Evolutionary conservation across 1,140 invertebrate species (phyloP).

Genomic region (Elysia chlorotica): DNA sequence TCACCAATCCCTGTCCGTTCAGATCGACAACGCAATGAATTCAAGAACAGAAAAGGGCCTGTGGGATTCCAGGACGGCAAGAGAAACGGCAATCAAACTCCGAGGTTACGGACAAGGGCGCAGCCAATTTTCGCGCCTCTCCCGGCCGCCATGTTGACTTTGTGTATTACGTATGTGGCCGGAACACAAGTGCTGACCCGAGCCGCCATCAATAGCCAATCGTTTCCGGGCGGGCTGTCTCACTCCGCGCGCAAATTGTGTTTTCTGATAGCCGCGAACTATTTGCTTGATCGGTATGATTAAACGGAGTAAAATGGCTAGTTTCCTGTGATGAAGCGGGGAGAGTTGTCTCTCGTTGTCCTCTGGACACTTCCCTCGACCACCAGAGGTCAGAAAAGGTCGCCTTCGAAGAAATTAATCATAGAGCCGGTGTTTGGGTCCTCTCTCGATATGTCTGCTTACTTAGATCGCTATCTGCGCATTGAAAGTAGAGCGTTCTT

Average conservation of each 20-base stretch:
- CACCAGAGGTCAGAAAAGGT: background rate
- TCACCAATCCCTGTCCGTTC: slow-evolving; percentile 13
- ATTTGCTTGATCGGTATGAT: slow-evolving; percentile 11
- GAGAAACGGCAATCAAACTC: background rate
- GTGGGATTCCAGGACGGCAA: background rate
- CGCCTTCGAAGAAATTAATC: slow-evolving; percentile 6
- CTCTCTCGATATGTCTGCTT: too few species aligned
- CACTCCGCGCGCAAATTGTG: slow-evolving; percentile 1
- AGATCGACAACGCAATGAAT: too few species aligned
- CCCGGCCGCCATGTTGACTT: slow-evolving; percentile 11
- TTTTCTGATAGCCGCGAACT: slow-evolving; percentile 4
- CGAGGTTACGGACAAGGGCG: background rate
- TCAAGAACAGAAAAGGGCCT: too few species aligned
- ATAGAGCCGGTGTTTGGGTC: too few species aligned
- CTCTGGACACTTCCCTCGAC: background rate
- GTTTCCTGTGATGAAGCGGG: background rate
- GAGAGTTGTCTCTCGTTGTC: background rate
- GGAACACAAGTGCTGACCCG: background rate
- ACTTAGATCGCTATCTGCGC: too few species aligned
- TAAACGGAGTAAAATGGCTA: slow-evolving; percentile 16
- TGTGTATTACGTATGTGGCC: slow-evolving; percentile 24
- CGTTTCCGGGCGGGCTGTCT: slow-evolving; percentile 4
- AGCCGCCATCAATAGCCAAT: slow-evolving; percentile 15
- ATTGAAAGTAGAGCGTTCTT: too few species aligned
- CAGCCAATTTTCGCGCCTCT: background rate